Evolutionary conservation across 2,113 vertebrate genomes (phyloP), one percentile per base, ranked within the genome.

Genomic region (Tyto alba): DNA sequence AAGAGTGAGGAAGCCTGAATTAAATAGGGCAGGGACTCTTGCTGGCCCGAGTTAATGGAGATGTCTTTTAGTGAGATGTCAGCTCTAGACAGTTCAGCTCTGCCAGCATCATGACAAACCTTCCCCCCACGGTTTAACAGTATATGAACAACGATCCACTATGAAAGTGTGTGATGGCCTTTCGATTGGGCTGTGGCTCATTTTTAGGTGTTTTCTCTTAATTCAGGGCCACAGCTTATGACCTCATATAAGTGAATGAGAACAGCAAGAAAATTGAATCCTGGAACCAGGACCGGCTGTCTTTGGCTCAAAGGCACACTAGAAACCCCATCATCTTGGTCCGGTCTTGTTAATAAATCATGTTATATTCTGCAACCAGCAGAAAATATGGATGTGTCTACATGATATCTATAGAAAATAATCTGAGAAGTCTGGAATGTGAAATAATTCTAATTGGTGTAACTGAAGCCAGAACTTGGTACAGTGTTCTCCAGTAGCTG

Each of bases 21-120:
- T 97, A 96, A 97, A 93, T 16, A 96, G 93, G 57, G 93, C 74
- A 97, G 96, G 73, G 89, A 91, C 75, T 96, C 94, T 95, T 74
- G 40, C 89, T 95, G 91, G 92, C 60, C 88, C 0, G 11, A 94
- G 83, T 78, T 96, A 97, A 97, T 96, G 95, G 94, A 96, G 94
- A 96, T 95, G 95, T 97, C 96, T 96, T 90, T 96, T 55, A 95
- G 77, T 1, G n/a, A 97, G 90, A 93, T 79, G 80, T 96, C 95
- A 96, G 88, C 68, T 88, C 45, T 7, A 64, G 89, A 90, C 91
- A 96, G 93, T 50, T 95, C 94, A 95, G 64, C 84, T 91, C 87
- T n/a, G 77, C 89, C 91, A 50, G 93, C 25, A 0, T 57, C 63
- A 3, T 95, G 96, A 86, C 92, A 95, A 93, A 92, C 30, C 77